Percentiles rank a stretch among this genome's conserved stretches.
These are phyloP conservation scores for Sphaeramia orbicularis DNA, from an alignment of 2,797 vertebrate species.

Conservation along the genomic window DNA sequence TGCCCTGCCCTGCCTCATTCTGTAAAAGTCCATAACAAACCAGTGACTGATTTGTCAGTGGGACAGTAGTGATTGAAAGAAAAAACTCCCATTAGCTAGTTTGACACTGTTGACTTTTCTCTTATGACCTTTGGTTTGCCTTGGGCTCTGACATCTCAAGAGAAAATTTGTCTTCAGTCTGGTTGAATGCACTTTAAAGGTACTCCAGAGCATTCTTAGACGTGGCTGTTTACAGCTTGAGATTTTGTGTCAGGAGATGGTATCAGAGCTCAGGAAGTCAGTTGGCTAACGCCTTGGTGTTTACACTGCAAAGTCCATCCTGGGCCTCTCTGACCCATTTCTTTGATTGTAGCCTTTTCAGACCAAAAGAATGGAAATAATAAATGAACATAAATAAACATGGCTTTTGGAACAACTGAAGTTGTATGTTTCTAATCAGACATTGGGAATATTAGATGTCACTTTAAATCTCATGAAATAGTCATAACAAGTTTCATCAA, in stretches of 20 bases:
- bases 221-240: slow-evolving; percentile 71
- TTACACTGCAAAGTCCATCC: slow-evolving; percentile 69
- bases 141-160: slow-evolving; percentile 49
- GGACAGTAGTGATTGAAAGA: not conserved
- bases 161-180: slow-evolving; percentile 57
- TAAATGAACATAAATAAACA: slow-evolving; percentile 33
- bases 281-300: slow-evolving; percentile 82
- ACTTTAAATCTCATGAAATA: slow-evolving; percentile 1
- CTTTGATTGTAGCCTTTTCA: slow-evolving; percentile 34
- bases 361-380: slow-evolving; percentile 10
- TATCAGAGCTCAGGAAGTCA: slow-evolving; percentile 82
- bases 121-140: slow-evolving; percentile 31
- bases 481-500: not conserved
- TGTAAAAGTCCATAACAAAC: slow-evolving; percentile 10
- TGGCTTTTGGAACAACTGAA: slow-evolving; percentile 8
- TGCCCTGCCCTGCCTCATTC: not conserved
- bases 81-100: not conserved
- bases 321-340: slow-evolving; percentile 66
- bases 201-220: slow-evolving; percentile 62
- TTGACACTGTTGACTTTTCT: slow-evolving; percentile 10
- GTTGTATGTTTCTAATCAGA: slow-evolving; percentile 9
- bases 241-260: slow-evolving; percentile 77
- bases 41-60: slow-evolving; percentile 3
- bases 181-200: slow-evolving; percentile 72
- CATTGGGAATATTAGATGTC: slow-evolving; percentile 5